Base-by-base conservation (phyloP, 1,140 invertebrate genomes). In the Carposina sasakii region DNA sequence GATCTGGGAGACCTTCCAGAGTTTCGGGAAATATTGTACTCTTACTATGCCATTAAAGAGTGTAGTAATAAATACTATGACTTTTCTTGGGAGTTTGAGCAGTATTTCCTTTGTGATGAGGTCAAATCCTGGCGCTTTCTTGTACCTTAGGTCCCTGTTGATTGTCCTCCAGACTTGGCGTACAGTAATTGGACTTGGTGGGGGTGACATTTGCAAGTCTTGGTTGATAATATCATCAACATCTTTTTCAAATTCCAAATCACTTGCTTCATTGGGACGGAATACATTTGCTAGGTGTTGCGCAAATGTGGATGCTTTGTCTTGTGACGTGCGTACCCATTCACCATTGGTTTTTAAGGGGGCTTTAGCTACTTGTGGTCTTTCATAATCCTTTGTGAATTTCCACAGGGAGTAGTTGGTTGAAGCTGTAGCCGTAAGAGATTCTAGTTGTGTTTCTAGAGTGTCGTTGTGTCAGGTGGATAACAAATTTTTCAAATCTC, bases 371-470 rank as follows among this genome's bases (percentile, higher is more conserved):
- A 13, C 36, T 22, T 21, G 17, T 20, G 36, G 36, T 21, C 36
- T 39, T 10, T 39, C 22, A 10, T 21, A 22, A 21, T 13, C 22
- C 2, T 39, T 39, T 21, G 36, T 39, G 22, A 39, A 39, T 22
- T 39, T 39, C 36, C 36, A 39, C 9, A 39, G 19, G n/a, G 36
- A 39, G 36, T 39, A 39, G 19, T 39, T 22, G 13, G 17, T 39
- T 2, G 36, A 39, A 21, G 36, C 36, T 12, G 36, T 39, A 9
- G 36, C 36, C 10, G 36, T 21, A 2, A 39, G 19, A 10, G 36
- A 39, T 12, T 39, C 17, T 10, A 39, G 5, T 39, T 39, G 10
- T 21, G 6, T 21, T 21, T 20, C 19, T 3, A 39, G 36, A 3
- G 36, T 39, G 19, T 39, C 22, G 19, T 45, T 13, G 8, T 45